A percentile compares a stretch with the other conserved stretches of the same genome.
Evolutionary conservation across 2,113 vertebrate genomes (phyloP).

Genomic region (Danio rerio): GRCz12tu NC_133177.1:20053501-20054000

Average conservation of each 20-base stretch:
- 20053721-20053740: neutral
- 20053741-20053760: neutral
- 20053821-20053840: too few species aligned
- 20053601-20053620: constrained; percentile 78
- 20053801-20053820: too few species aligned
- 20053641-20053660: constrained; percentile 85
- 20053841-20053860: too few species aligned
- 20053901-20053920: too few species aligned
- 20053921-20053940: too few species aligned
- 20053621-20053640: constrained; percentile 68
- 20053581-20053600: constrained; percentile 85
- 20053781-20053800: too few species aligned
- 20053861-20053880: too few species aligned
- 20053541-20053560: constrained; percentile 88
- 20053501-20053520: constrained; percentile 90
- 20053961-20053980: too few species aligned
- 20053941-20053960: too few species aligned
- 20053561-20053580: constrained; percentile 88
- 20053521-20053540: constrained; percentile 87
- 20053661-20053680: neutral
- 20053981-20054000: too few species aligned
- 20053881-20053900: too few species aligned
- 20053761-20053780: neutral
- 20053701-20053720: neutral
- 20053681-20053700: neutral